Evolutionary conservation across 2,797 vertebrate genomes (phyloP), one percentile per base, ranked within the genome.

Genomic region (Gambusia yucatana): DNA sequence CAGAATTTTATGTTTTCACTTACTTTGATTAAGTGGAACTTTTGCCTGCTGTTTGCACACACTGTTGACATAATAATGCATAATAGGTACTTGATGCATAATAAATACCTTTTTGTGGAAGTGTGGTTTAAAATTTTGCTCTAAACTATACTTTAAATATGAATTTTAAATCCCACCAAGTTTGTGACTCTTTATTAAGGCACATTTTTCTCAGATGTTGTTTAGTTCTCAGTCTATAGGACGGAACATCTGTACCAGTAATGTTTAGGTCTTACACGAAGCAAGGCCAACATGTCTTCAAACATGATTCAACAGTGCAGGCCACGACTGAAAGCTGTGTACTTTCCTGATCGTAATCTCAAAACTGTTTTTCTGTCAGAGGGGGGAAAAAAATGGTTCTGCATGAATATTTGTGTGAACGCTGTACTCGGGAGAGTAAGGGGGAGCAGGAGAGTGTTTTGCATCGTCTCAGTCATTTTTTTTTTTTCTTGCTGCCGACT

Each of bases 401-500:
- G 61, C 55, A 76, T 79, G 55, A 39, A 73, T 11, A 47, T 22
- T 72, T 44, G 76, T 71, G 33, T 30, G 48, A 63, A 30, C 14
- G 50, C 20, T 61, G 72, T 80, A 73, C 33, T 75, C 50, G 20
- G 61, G 75, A 30, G 36, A 25, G 16, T 16, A 6, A 30, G 14
- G 59, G 28, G 57, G 28, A 30, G 28, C 9, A 50, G 30, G 63
- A 4, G 63, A 78, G 71, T 83, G 61, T 86, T 87, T 84, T 76
- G 81, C 76, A 43, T 85, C 69, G 78, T 77, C 72, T 76, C 28
- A 47, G 63, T 78, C 20, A 50, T 83, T 89, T 83, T 83, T 52
- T 76, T 39, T 78, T 48, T 17, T 39, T 78, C 41, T 25, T 8
- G 2, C 75, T 48, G n/a, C 85, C 75, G 72, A 75, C 71, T 9